Evolutionary conservation across 2,113 vertebrate genomes (phyloP).

Genomic region (Calyptommatus sinebrachiatus): DNA sequence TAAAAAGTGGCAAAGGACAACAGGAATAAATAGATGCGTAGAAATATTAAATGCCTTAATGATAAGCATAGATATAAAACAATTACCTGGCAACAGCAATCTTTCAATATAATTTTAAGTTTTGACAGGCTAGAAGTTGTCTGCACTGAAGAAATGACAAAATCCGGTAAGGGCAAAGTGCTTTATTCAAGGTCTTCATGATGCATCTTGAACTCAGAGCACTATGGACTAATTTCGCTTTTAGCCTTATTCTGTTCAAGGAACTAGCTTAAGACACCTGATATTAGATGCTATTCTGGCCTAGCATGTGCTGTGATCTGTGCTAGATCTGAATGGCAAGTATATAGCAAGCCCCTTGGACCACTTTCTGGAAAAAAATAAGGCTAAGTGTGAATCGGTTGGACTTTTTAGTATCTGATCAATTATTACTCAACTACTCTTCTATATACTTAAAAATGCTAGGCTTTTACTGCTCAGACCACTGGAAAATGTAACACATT

Average conservation of each 20-base stretch:
- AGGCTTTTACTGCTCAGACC: neutral
- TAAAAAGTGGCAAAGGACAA: neutral
- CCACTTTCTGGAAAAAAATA: too few relatives aligned
- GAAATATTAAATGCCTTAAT: neutral
- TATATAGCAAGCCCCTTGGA: too few relatives aligned
- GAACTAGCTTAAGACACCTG: too few relatives aligned
- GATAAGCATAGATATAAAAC: neutral
- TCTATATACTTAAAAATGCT: neutral
- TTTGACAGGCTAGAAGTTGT: neutral
- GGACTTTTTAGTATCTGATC: too few relatives aligned
- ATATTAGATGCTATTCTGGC: too few relatives aligned
- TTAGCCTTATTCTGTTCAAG: too few relatives aligned
- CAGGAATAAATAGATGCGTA: neutral
- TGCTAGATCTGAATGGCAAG: too few relatives aligned
- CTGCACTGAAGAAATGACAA: neutral
- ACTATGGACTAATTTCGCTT: neutral
- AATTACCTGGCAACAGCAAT: neutral
- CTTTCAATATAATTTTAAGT: neutral
- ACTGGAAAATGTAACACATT: neutral
- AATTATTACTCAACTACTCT: neutral
- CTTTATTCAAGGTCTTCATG: neutral
- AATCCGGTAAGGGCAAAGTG: neutral
- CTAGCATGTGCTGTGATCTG: too few relatives aligned
- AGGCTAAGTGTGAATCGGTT: too few relatives aligned
- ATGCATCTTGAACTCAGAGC: neutral